These are phyloP conservation scores for Tubulanus polymorphus DNA, from an alignment of 2,888 invertebrate species.

Conservation along the genomic window DNA sequence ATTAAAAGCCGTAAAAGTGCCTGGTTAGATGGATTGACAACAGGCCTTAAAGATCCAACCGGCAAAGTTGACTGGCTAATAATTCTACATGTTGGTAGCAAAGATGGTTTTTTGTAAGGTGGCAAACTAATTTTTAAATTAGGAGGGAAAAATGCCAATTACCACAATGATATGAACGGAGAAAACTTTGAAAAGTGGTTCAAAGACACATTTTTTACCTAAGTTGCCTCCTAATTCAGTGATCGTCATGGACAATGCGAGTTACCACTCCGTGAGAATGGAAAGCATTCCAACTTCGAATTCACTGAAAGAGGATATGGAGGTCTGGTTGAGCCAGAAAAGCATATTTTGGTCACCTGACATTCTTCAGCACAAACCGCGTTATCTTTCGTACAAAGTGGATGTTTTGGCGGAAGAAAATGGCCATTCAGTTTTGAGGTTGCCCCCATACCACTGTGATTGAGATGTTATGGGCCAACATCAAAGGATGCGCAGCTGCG, in stretches of 20 bases:
- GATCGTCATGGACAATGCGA: conserved; percentile 1
- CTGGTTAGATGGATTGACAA: too few relatives aligned
- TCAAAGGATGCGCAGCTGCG: not conserved
- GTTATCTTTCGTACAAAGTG: too few relatives aligned
- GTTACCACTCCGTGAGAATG: not conserved
- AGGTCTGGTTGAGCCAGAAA: not conserved
- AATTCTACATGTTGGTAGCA: not conserved
- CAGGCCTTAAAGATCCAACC: not conserved
- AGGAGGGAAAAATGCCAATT: not conserved
- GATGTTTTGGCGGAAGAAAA: not conserved
- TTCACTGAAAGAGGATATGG: not conserved
- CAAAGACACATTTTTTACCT: not conserved
- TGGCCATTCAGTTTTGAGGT: not conserved
- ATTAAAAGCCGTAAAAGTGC: not conserved
- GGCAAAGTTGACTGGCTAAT: not conserved
- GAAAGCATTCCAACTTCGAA: not conserved
- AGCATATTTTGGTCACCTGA: not conserved
- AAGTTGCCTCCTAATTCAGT: not conserved
- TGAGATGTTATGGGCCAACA: not conserved
- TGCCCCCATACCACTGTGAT: not conserved
- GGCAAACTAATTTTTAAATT: not conserved
- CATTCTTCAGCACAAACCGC: not conserved
- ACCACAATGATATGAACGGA: not conserved
- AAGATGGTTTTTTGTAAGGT: not conserved
- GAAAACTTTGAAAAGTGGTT: not conserved